Conservation (phyloP, 2,888 invertebrate species). For the Sphaerophoria rueppellii region DNA sequence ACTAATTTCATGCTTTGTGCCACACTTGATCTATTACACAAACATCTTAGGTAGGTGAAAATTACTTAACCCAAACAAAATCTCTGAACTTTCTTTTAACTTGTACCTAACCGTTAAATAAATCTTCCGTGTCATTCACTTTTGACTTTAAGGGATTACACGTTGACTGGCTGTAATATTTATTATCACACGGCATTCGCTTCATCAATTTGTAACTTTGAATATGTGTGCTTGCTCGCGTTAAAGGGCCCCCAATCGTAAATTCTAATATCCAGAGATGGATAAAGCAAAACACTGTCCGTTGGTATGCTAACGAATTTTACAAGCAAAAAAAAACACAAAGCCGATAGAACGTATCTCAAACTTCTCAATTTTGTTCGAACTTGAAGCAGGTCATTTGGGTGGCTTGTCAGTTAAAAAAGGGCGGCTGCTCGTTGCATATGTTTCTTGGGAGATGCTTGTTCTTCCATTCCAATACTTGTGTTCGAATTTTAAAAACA, state of each 20-base stretch:
- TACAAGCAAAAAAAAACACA: conserved; percentile 34
- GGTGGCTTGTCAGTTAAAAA: conserved; percentile 59
- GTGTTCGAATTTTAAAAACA: conserved; percentile 42
- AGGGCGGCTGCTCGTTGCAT: background rate
- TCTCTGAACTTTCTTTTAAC: too few relatives aligned
- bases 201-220: conserved; percentile 15
- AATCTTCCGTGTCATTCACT: conserved; percentile 15
- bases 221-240: conserved; percentile 29
- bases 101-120: conserved; percentile 20
- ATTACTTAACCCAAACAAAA: conserved; percentile 28
- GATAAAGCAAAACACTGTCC: conserved; percentile 58
- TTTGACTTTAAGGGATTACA: conserved; percentile 34
- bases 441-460: background rate
- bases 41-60: background rate
- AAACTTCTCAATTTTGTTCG: conserved; percentile 38
- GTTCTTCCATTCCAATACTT: conserved; percentile 11
- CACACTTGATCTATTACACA: background rate
- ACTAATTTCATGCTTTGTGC: too few relatives aligned
- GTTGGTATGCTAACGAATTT: conserved; percentile 59
- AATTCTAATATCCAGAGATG: background rate
- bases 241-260: background rate
- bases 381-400: conserved; percentile 56
- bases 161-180: conserved; percentile 7
- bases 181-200: conserved; percentile 23
- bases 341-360: conserved; percentile 24